Evolutionary conservation across 1,140 invertebrate genomes (phyloP).

Genomic region (Solenopsis invicta): DNA sequence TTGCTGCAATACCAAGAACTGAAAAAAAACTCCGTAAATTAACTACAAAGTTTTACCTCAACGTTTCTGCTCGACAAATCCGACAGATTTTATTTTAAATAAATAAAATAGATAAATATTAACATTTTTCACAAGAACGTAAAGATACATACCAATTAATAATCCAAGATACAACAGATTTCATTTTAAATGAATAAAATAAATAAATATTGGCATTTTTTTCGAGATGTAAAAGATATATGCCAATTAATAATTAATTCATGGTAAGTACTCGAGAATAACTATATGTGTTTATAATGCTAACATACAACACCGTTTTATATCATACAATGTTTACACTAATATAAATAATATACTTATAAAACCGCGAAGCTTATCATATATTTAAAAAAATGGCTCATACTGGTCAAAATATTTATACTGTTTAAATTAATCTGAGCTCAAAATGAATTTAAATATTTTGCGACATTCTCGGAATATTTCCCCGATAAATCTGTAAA

Average conservation of each 20-base stretch:
- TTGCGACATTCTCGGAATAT: background rate
- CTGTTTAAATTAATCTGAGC: background rate
- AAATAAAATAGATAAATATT: constrained; percentile 2
- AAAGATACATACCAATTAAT: background rate
- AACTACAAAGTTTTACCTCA: constrained; percentile 5
- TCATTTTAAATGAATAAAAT: constrained; percentile 5
- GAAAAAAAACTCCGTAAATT: constrained; percentile 12
- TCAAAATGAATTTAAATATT: background rate
- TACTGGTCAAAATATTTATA: too few relatives aligned
- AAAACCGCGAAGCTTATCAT: too few relatives aligned
- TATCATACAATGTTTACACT: background rate
- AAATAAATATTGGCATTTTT: background rate
- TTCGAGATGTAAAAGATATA: background rate
- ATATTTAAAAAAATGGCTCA: too few relatives aligned
- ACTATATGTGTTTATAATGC: background rate
- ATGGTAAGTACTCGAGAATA: background rate
- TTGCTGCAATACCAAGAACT: constrained; percentile 16
- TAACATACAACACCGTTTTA: background rate
- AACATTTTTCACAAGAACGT: background rate
- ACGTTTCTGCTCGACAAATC: background rate
- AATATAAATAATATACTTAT: too few relatives aligned
- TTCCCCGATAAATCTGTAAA: background rate
- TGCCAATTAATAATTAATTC: constrained; percentile 31
- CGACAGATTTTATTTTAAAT: background rate
- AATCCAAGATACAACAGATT: too few relatives aligned